phyloP scores from a whole-genome alignment of 1,140 invertebrate species.

The Phenacoccus solenopsis region DNA sequence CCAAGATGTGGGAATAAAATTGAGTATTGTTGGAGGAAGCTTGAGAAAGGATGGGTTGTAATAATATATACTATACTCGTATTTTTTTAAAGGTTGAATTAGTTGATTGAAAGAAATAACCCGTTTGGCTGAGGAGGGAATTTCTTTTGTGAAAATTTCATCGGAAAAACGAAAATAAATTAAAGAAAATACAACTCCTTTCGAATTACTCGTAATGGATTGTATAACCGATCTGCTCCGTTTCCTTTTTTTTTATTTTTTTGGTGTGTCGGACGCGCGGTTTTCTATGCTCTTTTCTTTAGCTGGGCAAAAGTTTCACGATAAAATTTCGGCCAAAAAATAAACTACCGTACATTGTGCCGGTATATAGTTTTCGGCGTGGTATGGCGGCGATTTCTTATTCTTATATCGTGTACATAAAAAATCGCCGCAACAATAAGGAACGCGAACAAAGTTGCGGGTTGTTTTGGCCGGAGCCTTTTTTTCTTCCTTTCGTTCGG shows the following conservation, averaged over 20 bases:
- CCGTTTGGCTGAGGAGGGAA: not conserved
- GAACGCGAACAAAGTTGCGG: not conserved
- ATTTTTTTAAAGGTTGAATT: conserved; percentile 3
- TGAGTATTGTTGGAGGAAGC: too few species aligned
- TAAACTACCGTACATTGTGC: not conserved
- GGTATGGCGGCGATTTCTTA: not conserved
- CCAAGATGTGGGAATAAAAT: not conserved
- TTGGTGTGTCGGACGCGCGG: too few species aligned
- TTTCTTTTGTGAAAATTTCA: conserved; percentile 3
- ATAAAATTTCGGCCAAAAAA: not conserved
- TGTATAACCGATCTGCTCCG: not conserved
- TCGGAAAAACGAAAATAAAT: not conserved
- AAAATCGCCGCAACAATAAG: conserved; percentile 3
- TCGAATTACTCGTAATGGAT: not conserved
- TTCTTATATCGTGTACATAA: too few species aligned
- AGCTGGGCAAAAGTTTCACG: not conserved
- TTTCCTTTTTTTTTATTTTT: not conserved
- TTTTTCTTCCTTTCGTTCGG: not conserved
- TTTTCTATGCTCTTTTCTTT: not conserved
- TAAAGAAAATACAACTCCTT: not conserved
- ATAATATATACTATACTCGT: too few species aligned
- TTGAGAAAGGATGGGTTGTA: not conserved
- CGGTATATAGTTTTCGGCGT: too few species aligned
- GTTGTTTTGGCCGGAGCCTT: not conserved
- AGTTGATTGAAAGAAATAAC: not conserved